These are phyloP conservation scores for Dinoponera quadriceps DNA, from an alignment of 1,140 invertebrate genomes.

Conservation along the genomic window DNA sequence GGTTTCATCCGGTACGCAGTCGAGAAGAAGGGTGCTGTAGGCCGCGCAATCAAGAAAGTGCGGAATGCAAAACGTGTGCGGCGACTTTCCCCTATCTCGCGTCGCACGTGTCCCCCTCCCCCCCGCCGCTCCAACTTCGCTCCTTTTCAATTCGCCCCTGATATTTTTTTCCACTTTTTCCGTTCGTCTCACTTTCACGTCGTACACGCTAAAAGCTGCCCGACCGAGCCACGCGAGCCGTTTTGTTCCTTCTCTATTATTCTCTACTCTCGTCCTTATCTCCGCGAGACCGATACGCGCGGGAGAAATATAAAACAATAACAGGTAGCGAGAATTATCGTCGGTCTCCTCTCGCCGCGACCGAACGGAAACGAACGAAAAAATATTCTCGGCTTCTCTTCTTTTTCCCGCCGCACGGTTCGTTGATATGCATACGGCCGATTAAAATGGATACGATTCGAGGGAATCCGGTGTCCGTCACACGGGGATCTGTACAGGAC, in stretches of 20 bases:
- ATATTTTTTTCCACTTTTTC: conserved; percentile 49
- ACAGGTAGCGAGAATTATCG: conserved; percentile 61
- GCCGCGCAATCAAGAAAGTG: conserved; percentile 1
- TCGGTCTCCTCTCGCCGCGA: background rate
- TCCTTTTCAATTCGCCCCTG: conserved; percentile 18
- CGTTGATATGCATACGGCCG: conserved; percentile 45
- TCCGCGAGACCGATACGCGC: conserved; percentile 30
- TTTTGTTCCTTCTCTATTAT: conserved; percentile 58
- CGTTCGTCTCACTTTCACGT: conserved; percentile 26
- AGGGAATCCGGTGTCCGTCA: conserved; percentile 5
- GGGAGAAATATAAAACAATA: conserved; percentile 64
- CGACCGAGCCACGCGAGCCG: conserved; percentile 26
- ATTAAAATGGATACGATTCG: conserved; percentile 48
- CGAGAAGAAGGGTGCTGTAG: background rate
- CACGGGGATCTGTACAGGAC: background rate
- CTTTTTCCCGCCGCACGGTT: background rate
- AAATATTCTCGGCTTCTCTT: conserved; percentile 47
- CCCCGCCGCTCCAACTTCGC: conserved; percentile 7
- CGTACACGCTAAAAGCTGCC: conserved; percentile 58
- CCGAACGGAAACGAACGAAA: background rate
- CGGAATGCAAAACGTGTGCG: conserved; percentile 23
- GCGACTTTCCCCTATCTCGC: background rate
- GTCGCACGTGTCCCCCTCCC: background rate
- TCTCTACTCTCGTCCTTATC: conserved; percentile 58
- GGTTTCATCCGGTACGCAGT: background rate